Evolutionary conservation across 1,140 invertebrate genomes (phyloP), one percentile per base, ranked within the genome.

Genomic region (Hypothenemus hampei): DNA sequence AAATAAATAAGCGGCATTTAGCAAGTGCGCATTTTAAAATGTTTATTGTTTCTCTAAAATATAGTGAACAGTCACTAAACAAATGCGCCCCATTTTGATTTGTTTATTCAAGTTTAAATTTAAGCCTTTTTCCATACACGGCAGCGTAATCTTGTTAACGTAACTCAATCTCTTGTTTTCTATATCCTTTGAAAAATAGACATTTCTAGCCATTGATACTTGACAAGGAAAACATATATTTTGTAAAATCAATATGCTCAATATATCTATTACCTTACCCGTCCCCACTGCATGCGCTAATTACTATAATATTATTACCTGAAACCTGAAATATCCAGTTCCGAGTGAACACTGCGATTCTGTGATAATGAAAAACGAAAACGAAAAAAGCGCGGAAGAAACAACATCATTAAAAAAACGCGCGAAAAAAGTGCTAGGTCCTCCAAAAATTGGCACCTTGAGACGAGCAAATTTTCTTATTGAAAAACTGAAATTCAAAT

Each of bases 401-500:
- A 33, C 33, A 8, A 29, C 15, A 19, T 50, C 31, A 43, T 33
- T 50, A 35, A 41, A 45, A 19, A 63, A 56, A 44, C 62, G 56
- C 29, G 44, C 24, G n/a, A 62, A 56, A 45, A 63, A 64, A 59
- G 33, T 58, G 11, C 21, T 61, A 16, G 40, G 52, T 15, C 55
- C 59, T 22, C 50, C 54, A 45, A 61, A 64, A 45, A 45, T 39
- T 33, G 24, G 21, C 4, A 66, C 64, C 52, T 16, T 55, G 8
- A 62, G 55, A 57, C 54, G 57, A 18, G 39, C 55, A 15, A 57
- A 44, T 29, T 61, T 57, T 41, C 39, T 68, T 7, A 55, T 63
- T n/a, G 61, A 62, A 56, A 65, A 64, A 49, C 31, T 67, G 4
- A 65, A 63, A 47, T 44, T 62, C 2, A 60, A 58, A 57, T 44